These are phyloP conservation scores for Actinia equina DNA, from an alignment of 64 coral and sea anemone genomes.

Conservation along the genomic window DNA sequence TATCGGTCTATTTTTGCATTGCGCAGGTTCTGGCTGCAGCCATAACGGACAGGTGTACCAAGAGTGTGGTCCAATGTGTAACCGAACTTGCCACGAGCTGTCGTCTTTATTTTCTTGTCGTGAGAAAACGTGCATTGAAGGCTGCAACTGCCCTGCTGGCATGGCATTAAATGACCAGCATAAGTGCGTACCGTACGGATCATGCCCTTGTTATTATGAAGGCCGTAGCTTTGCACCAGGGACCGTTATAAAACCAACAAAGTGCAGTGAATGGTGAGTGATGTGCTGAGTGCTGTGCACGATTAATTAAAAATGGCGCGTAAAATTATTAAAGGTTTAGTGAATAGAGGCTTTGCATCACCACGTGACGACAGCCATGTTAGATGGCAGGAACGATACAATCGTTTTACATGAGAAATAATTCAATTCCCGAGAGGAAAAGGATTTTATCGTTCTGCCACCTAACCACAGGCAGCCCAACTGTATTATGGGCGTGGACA, in stretches of 20 bases:
- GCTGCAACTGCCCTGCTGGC: slow-evolving; percentile 75
- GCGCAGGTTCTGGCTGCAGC: slow-evolving; percentile 47
- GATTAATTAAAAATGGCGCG: too few relatives aligned
- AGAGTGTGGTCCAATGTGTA: slow-evolving; percentile 59
- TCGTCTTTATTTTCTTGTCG: slow-evolving; percentile 51
- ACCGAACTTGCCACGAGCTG: slow-evolving; percentile 65
- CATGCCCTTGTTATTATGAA: slow-evolving; percentile 67
- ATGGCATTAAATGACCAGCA: slow-evolving; percentile 58
- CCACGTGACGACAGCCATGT: too few relatives aligned
- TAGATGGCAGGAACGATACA: too few relatives aligned
- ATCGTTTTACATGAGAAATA: too few relatives aligned
- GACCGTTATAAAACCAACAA: slow-evolving; percentile 48
- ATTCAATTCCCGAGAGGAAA: too few relatives aligned
- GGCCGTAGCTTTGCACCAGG: slow-evolving; percentile 56
- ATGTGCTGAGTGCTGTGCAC: too few relatives aligned
- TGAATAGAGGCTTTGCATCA: too few relatives aligned
- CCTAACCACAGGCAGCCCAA: too few relatives aligned
- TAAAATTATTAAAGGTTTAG: too few relatives aligned
- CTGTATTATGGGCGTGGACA: too few relatives aligned
- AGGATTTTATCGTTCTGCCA: too few relatives aligned
- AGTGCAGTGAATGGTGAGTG: slow-evolving; percentile 76
- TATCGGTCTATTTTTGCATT: not conserved
- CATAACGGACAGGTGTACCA: slow-evolving; percentile 56
- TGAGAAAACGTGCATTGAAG: slow-evolving; percentile 53
- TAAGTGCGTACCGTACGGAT: slow-evolving; percentile 57